Conservation (phyloP, 2,888 invertebrate species). For the Baronia brevicornis region DNA sequence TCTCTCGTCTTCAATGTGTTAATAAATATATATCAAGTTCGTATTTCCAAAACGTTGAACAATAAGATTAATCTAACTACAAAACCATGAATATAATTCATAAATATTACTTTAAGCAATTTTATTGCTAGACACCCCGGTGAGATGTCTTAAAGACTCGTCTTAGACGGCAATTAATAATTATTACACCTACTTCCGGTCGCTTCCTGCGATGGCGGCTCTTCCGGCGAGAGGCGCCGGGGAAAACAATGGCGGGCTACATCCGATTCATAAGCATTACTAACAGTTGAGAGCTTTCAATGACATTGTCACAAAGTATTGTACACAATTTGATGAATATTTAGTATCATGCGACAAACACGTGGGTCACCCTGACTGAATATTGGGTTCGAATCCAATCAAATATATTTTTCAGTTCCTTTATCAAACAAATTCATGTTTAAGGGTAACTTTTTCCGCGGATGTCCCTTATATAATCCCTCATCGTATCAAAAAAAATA, state of each 20-base stretch:
- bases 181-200: slow-evolving; percentile 69
- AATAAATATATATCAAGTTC: no score
- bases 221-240: slow-evolving; percentile 36
- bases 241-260: slow-evolving; percentile 33
- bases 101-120: slow-evolving; percentile 27
- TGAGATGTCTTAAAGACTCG: slow-evolving; percentile 47
- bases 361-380: no score
- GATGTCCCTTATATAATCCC: no score
- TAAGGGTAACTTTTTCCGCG: no score
- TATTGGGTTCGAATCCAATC: no score
- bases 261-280: slow-evolving; percentile 45
- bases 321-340: neutral
- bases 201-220: slow-evolving; percentile 45
- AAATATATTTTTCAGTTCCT: no score
- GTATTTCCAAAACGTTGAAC: slow-evolving; percentile 18
- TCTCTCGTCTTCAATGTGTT: no score
- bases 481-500: no score
- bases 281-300: slow-evolving; percentile 31
- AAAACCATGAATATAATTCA: slow-evolving; percentile 21
- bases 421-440: no score
- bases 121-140: slow-evolving; percentile 36
- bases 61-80: slow-evolving; percentile 13
- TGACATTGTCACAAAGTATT: slow-evolving; percentile 18
- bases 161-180: slow-evolving; percentile 65
- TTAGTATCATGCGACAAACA: no score